Conservation (phyloP, 2,888 invertebrate species). For the Cheilosia vulpina region DNA sequence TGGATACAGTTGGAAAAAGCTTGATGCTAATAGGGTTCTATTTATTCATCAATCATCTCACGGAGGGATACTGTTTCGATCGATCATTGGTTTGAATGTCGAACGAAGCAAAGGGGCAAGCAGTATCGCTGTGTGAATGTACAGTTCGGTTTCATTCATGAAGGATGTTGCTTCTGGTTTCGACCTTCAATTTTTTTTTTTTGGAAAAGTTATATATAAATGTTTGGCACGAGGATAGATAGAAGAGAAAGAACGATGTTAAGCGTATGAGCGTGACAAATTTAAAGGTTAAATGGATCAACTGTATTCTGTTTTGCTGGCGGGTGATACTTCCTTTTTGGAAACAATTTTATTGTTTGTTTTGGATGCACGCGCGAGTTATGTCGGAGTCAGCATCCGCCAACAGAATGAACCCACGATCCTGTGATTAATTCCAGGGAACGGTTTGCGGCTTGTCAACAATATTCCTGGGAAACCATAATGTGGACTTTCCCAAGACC, state of each 20-base stretch:
- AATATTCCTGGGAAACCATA: too few relatives aligned
- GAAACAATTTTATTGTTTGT: conserved; percentile 19
- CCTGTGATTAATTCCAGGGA: too few relatives aligned
- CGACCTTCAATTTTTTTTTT: background rate
- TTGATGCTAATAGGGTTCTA: conserved; percentile 35
- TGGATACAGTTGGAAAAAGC: conserved; percentile 47
- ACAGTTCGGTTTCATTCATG: conserved; percentile 64
- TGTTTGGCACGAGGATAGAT: conserved; percentile 19
- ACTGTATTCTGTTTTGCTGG: background rate
- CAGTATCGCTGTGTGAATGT: conserved; percentile 50
- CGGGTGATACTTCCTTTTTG: background rate
- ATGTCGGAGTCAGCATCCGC: too few relatives aligned
- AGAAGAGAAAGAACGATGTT: conserved; percentile 33
- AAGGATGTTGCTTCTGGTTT: conserved; percentile 25
- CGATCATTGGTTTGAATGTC: conserved; percentile 43
- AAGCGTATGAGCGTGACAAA: conserved; percentile 37
- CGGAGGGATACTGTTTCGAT: conserved; percentile 26
- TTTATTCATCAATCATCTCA: conserved; percentile 69
- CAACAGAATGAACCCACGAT: too few relatives aligned
- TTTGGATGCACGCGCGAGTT: conserved; percentile 3
- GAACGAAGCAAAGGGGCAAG: conserved; percentile 23
- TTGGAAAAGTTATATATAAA: conserved; percentile 15
- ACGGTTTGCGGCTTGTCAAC: too few relatives aligned
- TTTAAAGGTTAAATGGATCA: conserved; percentile 22
- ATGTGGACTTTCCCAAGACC: too few relatives aligned